Conservation (phyloP, 1,140 invertebrate species). For the Eumaeus atala region DNA sequence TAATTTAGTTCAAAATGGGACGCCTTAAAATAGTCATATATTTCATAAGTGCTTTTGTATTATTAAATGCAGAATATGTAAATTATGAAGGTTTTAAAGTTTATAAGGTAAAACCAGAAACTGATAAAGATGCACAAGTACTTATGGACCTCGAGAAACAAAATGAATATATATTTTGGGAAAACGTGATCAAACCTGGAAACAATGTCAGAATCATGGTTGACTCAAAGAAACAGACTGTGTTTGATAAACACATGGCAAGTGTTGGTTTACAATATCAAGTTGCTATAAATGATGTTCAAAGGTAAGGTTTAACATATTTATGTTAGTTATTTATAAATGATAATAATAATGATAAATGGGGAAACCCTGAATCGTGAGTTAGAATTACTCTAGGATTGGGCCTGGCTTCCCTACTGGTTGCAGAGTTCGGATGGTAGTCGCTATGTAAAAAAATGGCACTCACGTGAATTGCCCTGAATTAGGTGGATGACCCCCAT, state of each 20-base stretch:
- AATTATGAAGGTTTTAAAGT: conserved; percentile 69
- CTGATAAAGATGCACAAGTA: conserved; percentile 33
- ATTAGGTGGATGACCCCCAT: too few species aligned
- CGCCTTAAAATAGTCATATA: conserved; percentile 2
- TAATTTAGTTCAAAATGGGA: conserved; percentile 15
- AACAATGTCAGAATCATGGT: conserved; percentile 41
- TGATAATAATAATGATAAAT: too few species aligned
- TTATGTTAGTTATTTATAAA: not conserved
- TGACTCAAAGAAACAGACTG: conserved; percentile 25
- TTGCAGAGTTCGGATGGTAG: too few species aligned
- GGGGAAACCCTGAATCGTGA: too few species aligned
- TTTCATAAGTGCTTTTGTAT: not conserved
- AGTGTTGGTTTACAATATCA: conserved; percentile 25
- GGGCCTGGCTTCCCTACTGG: too few species aligned
- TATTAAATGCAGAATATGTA: conserved; percentile 31
- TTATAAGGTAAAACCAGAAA: conserved; percentile 55
- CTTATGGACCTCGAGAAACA: conserved; percentile 28
- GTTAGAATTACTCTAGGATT: too few species aligned
- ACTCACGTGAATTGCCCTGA: too few species aligned
- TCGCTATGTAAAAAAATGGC: too few species aligned
- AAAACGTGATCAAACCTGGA: conserved; percentile 27
- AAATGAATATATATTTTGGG: conserved; percentile 36
- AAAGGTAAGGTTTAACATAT: conserved; percentile 42
- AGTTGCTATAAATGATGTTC: conserved; percentile 45
- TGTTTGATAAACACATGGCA: conserved; percentile 32